Percentiles rank a stretch among this genome's conserved stretches.
These are phyloP conservation scores for Poeciliopsis prolifica DNA, from an alignment of 2,113 vertebrate genomes.

Conservation along the genomic window DNA sequence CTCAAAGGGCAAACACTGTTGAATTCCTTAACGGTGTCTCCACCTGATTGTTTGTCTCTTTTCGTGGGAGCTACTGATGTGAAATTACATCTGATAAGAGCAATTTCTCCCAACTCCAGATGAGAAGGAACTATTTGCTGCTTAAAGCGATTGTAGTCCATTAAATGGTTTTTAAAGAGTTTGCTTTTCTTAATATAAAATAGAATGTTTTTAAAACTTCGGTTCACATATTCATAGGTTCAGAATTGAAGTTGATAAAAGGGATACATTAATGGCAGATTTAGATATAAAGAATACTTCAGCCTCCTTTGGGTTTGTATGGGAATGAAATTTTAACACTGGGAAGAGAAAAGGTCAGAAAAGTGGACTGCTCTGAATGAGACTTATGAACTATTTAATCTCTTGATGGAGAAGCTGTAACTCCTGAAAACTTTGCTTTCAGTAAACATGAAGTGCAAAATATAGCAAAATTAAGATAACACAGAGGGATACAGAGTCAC, in stretches of 20 bases:
- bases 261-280: background rate
- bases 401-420: slow-evolving; percentile 10
- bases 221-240: slow-evolving; percentile 23
- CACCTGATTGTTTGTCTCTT: slow-evolving; percentile 6
- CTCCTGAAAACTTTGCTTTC: slow-evolving; percentile 15
- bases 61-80: background rate
- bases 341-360: background rate
- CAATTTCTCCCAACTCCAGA: background rate
- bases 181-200: background rate
- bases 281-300: slow-evolving; percentile 42
- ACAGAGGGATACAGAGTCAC: background rate
- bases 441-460: background rate
- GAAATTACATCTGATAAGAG: slow-evolving; percentile 7
- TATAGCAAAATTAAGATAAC: background rate
- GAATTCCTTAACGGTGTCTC: background rate
- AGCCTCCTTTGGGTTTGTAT: slow-evolving; percentile 17
- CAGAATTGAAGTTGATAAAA: slow-evolving; percentile 11
- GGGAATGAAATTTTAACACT: slow-evolving; percentile 11
- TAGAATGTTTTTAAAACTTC: background rate
- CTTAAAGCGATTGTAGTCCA: slow-evolving; percentile 7
- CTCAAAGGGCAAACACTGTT: slow-evolving; percentile 47
- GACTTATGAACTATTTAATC: slow-evolving; percentile 6
- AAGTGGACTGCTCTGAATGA: slow-evolving; percentile 14
- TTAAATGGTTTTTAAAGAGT: slow-evolving; percentile 13
- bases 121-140: background rate